Evolutionary conservation across 2,113 vertebrate genomes (phyloP), one percentile per base, ranked within the genome.

Genomic region (Bettongia penicillata): DNA sequence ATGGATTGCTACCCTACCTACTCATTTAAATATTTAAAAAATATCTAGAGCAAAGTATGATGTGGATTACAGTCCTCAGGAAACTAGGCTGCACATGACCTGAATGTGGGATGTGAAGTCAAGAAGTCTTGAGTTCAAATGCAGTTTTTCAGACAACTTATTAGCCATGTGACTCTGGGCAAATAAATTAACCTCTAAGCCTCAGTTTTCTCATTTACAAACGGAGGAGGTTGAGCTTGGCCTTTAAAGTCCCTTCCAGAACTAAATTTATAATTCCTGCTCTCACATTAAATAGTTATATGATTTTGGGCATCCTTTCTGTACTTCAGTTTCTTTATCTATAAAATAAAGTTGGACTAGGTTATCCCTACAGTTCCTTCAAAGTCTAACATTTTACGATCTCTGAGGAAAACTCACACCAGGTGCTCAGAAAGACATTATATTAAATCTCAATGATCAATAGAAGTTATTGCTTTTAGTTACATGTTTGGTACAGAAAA

Each of bases 401-500:
- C 26, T 92, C 14, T 37, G 43, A 93, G 89, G 90, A 91, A 91
- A 48, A 90, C 28, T 93, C 28, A 92, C 22, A 8, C 55, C 22
- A 28, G 90, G 61, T 68, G 11, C 16, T 53, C 14, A 90, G 91
- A 84, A 95, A 68, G 50, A 68, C 14, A 47, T 49, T 47, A 1
- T 25, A 50, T 19, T 90, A 10, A 52, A 26, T 22, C 37, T 61
- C 89, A 53, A 48, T 61, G 55, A 47, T 12, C 91, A 51, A 90
- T n/a, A 7, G 93, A 89, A 24, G 8, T 7, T 52, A 68, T 9
- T 12, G 89, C 89, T 95, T 89, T 94, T 95, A 53, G 89, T 23
- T 51, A 25, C 0, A 24, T 51, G 61, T 93, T 97, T 94, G n/a
- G 51, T 97, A 68, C 84, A 96, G 23, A 89, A 93, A 84, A 95